phyloP scores from a whole-genome alignment of 2,888 invertebrate species.

The Sinelater perroti region DNA sequence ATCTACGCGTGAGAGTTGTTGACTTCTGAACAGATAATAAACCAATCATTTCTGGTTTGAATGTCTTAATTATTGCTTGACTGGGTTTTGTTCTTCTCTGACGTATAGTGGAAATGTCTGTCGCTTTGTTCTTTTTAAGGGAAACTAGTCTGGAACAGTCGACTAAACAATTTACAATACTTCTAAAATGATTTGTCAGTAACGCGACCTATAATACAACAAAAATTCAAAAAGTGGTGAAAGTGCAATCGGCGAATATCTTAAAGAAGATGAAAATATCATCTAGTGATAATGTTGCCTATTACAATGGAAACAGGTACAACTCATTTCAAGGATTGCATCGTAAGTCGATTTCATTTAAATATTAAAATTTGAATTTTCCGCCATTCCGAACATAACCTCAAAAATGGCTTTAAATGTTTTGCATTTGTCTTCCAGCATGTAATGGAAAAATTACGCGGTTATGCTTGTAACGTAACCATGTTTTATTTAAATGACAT shows the following conservation, averaged over 20 bases:
- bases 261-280: constrained; percentile 4
- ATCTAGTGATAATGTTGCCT: constrained; percentile 46
- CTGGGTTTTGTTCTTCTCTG: not conserved
- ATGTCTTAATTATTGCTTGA: constrained; percentile 3
- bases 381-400: no score
- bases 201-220: not conserved
- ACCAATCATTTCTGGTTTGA: constrained; percentile 12
- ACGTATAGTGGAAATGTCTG: not conserved
- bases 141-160: not conserved
- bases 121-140: not conserved
- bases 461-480: no score
- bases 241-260: not conserved
- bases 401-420: no score
- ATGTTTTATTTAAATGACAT: no score
- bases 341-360: constrained; percentile 46
- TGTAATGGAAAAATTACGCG: no score
- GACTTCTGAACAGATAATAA: constrained; percentile 29
- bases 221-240: not conserved
- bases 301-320: constrained; percentile 54
- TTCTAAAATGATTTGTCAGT: no score
- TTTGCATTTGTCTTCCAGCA: no score
- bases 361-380: constrained; percentile 4
- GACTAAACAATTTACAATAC: not conserved
- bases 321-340: constrained; percentile 51
- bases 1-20: constrained; percentile 19